Percentiles rank a stretch among this genome's conserved stretches.
These are phyloP conservation scores for Zaprionus capensis DNA, from an alignment of 1,140 invertebrate species.

Conservation along the genomic window DNA sequence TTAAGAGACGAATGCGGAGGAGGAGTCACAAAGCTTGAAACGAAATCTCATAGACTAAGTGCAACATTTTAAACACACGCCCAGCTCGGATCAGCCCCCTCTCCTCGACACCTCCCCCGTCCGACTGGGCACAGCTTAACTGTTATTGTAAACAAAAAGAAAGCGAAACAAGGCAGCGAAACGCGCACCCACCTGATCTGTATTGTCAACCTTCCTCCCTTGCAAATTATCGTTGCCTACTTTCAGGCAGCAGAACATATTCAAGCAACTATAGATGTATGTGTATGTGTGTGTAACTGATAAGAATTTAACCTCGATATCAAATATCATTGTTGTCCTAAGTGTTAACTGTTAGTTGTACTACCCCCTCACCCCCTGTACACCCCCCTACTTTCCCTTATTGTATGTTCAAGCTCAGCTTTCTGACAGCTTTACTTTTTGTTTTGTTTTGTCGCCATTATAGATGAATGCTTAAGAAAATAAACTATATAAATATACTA, in stretches of 20 bases:
- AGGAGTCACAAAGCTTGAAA: conserved; percentile 50
- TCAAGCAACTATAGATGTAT: conserved; percentile 16
- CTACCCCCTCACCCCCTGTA: neutral
- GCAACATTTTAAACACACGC: conserved; percentile 44
- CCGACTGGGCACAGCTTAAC: neutral
- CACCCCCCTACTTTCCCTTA: neutral
- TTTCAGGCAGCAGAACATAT: conserved; percentile 14
- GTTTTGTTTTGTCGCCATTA: conserved; percentile 21
- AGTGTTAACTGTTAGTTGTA: conserved; percentile 51
- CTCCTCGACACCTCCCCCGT: neutral
- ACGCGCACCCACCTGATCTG: neutral
- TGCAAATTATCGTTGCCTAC: neutral
- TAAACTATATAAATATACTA: conserved; percentile 1
- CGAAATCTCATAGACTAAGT: conserved; percentile 73
- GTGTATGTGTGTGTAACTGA: conserved; percentile 27
- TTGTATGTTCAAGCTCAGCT: conserved; percentile 42
- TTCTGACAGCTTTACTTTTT: conserved; percentile 40
- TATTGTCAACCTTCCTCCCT: neutral
- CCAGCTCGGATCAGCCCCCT: neutral
- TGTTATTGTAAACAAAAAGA: neutral
- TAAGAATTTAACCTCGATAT: conserved; percentile 80
- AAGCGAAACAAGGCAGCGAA: neutral
- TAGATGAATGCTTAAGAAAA: conserved; percentile 61
- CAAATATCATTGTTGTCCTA: conserved; percentile 80
- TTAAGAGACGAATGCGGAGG: conserved; percentile 39